A percentile compares a stretch with the other conserved stretches of the same genome.
Evolutionary conservation across 2,888 invertebrate genomes (phyloP).

Genomic region (Trachelus troglodyta): DNA sequence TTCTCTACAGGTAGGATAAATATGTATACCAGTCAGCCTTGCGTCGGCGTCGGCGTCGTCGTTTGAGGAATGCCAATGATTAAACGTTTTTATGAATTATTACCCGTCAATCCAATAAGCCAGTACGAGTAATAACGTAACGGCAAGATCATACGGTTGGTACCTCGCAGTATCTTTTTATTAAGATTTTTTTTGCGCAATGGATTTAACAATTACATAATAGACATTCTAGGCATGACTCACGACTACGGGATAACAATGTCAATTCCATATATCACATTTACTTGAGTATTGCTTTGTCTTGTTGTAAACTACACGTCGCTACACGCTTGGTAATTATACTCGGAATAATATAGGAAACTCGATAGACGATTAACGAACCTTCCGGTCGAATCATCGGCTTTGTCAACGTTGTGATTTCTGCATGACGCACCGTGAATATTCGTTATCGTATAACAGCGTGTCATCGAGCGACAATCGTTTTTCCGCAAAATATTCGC

Average conservation of each 20-base stretch:
- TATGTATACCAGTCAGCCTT: neutral
- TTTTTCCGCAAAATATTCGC: neutral
- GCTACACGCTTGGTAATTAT: neutral
- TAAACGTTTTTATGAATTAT: slow-evolving; percentile 28
- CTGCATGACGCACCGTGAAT: neutral
- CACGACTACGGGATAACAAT: neutral
- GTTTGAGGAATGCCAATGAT: slow-evolving; percentile 16
- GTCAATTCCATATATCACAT: neutral
- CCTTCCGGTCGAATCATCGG: neutral
- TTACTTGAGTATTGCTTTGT: neutral
- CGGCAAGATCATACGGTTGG: neutral
- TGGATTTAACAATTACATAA: neutral
- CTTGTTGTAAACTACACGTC: neutral
- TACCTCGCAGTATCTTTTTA: neutral
- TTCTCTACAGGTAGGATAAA: neutral
- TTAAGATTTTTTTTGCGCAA: neutral
- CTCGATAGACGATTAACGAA: neutral
- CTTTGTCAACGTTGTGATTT: neutral
- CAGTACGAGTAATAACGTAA: neutral
- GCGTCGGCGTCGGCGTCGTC: neutral
- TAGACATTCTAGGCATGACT: neutral
- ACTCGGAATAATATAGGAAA: neutral
- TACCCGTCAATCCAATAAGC: neutral
- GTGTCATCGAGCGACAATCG: neutral
- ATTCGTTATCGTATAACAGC: neutral